phyloP scores from a whole-genome alignment of 2,888 invertebrate species.

The Oxytorus armatus region DNA sequence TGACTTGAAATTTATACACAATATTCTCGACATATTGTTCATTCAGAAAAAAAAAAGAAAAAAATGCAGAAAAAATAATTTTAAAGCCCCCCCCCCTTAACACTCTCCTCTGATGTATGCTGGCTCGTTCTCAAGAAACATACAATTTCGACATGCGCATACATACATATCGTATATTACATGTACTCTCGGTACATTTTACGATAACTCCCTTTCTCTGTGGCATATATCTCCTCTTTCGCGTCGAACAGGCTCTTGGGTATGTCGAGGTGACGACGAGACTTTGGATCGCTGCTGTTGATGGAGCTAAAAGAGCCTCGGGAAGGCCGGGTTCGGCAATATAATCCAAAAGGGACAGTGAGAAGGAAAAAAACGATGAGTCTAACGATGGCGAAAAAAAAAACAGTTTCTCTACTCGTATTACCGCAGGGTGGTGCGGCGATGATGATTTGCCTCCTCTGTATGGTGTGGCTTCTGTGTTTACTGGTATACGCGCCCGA shows the following conservation, averaged over 20 bases:
- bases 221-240: constrained; percentile 19
- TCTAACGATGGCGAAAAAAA: background rate
- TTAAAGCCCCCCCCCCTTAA: too few relatives aligned
- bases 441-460: constrained; percentile 21
- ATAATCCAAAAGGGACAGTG: constrained; percentile 3
- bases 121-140: background rate
- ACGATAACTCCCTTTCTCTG: constrained; percentile 1
- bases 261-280: constrained; percentile 6
- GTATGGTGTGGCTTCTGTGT: constrained; percentile 26
- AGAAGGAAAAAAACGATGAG: background rate
- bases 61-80: too few relatives aligned
- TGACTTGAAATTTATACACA: too few relatives aligned
- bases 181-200: constrained; percentile 15
- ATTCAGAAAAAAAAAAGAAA: too few relatives aligned
- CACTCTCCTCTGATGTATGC: constrained; percentile 11
- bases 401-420: constrained; percentile 15
- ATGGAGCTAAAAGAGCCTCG: constrained; percentile 4
- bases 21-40: too few relatives aligned
- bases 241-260: constrained; percentile 14
- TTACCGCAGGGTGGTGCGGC: constrained; percentile 24
- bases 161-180: too few relatives aligned
- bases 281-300: constrained; percentile 6
- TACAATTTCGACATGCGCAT: too few relatives aligned
- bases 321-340: too few relatives aligned
- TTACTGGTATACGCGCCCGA: constrained; percentile 9